Evolutionary conservation across 2,797 vertebrate genomes (phyloP), one percentile per base, ranked within the genome.

Genomic region (Poecilia wingei): DNA sequence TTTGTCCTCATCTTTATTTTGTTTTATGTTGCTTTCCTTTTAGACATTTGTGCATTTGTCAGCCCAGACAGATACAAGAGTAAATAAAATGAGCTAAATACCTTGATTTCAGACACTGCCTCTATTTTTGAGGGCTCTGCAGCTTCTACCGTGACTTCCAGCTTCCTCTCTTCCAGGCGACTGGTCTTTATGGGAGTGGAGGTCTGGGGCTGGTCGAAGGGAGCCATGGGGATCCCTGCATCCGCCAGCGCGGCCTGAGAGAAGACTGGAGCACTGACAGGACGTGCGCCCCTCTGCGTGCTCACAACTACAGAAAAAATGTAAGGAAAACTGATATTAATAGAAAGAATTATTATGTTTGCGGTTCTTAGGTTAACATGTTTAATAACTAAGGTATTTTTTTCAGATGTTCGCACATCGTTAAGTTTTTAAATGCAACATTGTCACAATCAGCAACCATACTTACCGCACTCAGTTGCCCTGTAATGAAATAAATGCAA

Each of bases 261-360:
- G 81, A 98, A 97, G 91, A 98, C 96, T 0, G 97, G 98, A 41
- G 97, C 98, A 16, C 97, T 98, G 84, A 97, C 97, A 31, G 97
- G 97, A 75, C 97, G 96, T 6, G 95, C 81, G 69, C 96, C 97
- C 86, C 94, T 93, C 82, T 97, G 95, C 41, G 96, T 93, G 75
- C 91, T 94, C 36, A 93, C 94, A 16, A 93, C 96, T 87, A 92
- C 91, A 91, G 87, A 82, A 69, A 39, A 87, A 82, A 0, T 72
- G 14, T 86, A 64, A n/a, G 84, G 3, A 85, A 84, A 79, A 77
- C 1, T 9, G 3, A 79, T 53, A 74, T 86, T 0, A 86, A 33
- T 68, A 28, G 31, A 39, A 74, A 69, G 18, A 74, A 71, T 59
- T 47, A 0, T 7, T 46, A 45, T 46, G 14, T 71, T 46, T 46